phyloP scores from a whole-genome alignment of 2,797 vertebrate species.

The Anguilla pacifica region DNA sequence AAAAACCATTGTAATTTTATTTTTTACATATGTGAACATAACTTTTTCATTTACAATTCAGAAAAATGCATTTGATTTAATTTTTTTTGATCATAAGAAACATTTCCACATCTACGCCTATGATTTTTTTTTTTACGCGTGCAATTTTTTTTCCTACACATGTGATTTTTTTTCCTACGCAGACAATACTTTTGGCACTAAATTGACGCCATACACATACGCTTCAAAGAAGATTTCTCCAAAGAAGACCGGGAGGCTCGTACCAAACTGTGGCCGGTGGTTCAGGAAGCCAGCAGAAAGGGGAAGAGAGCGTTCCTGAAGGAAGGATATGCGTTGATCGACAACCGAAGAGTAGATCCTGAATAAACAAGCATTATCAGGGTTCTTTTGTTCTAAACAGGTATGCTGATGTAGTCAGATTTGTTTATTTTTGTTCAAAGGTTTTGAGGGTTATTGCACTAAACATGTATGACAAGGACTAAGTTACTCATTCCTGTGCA shows the following conservation, averaged over 20 bases:
- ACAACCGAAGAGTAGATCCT: conserved; percentile 28
- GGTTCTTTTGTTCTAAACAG: background rate
- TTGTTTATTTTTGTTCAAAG: background rate
- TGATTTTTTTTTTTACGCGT: too few relatives aligned
- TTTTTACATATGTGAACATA: too few relatives aligned
- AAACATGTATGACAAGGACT: background rate
- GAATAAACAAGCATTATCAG: background rate
- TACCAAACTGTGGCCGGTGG: conserved; percentile 26
- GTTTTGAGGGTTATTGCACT: conserved; percentile 15
- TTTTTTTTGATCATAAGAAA: too few relatives aligned
- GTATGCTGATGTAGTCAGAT: background rate
- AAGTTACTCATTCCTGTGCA: conserved; percentile 26
- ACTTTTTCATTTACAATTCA: too few relatives aligned
- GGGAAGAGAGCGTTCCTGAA: conserved; percentile 27
- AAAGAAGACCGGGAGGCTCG: conserved; percentile 30
- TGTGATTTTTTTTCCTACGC: too few relatives aligned
- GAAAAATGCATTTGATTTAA: too few relatives aligned
- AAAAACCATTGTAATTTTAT: too few relatives aligned
- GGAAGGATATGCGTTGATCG: conserved; percentile 36
- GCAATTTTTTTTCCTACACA: too few relatives aligned
- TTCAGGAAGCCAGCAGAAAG: conserved; percentile 31
- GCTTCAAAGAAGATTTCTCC: conserved; percentile 31
- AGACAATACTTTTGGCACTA: too few relatives aligned
- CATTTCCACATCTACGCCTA: too few relatives aligned
- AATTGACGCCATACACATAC: conserved; percentile 18